A percentile compares a stretch with the other conserved stretches of the same genome.
These are phyloP conservation scores for Kryptolebias ocellatus DNA, from an alignment of 2,797 vertebrate species.

Conservation along the genomic window DNA sequence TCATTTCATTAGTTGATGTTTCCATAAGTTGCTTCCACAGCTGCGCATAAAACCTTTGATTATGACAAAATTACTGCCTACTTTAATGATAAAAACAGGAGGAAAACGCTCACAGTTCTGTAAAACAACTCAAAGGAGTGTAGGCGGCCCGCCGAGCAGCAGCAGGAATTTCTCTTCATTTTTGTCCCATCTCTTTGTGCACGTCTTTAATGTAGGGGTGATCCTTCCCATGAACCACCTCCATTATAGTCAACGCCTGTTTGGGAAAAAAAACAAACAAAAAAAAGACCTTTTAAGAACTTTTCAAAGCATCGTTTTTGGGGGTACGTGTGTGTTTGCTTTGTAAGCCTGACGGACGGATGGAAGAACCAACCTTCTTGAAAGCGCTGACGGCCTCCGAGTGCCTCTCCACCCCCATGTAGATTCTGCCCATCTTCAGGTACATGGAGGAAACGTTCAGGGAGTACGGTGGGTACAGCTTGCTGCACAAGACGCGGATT, in stretches of 20 bases:
- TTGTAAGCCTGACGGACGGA: background rate
- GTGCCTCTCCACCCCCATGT: conserved; percentile 84
- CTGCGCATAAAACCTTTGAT: no score
- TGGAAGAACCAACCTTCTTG: conserved; percentile 80
- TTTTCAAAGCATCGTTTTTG: background rate
- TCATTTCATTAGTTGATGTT: background rate
- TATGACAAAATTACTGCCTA: background rate
- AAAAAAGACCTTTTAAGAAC: background rate
- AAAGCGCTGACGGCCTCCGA: conserved; percentile 80
- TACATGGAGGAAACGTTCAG: conserved; percentile 96
- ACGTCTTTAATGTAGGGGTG: conserved; percentile 90
- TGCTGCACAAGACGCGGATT: conserved; percentile 64
- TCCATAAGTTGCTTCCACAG: no score
- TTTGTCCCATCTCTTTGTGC: conserved; percentile 85
- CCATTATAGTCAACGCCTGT: conserved; percentile 94
- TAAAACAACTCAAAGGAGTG: conserved; percentile 22
- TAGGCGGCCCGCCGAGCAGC: conserved; percentile 1
- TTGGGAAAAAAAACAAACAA: background rate
- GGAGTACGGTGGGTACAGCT: conserved; percentile 91
- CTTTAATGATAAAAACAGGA: conserved; percentile 9
- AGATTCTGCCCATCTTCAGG: conserved; percentile 91
- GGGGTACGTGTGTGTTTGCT: background rate
- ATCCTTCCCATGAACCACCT: conserved; percentile 93
- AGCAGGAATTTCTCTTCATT: conserved; percentile 55
- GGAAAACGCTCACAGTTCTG: conserved; percentile 33